Evolutionary conservation across 2,113 vertebrate species (phyloP).

Genomic region (Sprattus sprattus): DNA sequence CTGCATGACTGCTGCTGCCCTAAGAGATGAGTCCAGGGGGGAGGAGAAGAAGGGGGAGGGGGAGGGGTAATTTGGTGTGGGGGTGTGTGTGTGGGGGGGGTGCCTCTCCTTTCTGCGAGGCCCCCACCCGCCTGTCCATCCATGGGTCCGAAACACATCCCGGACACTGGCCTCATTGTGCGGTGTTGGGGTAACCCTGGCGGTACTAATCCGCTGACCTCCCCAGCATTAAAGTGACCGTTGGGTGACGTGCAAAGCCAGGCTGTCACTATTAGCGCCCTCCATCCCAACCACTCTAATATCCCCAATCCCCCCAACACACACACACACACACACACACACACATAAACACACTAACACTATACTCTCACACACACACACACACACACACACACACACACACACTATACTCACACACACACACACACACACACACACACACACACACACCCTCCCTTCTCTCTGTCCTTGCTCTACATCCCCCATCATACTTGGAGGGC

Average conservation of each 20-base stretch:
- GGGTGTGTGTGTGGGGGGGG: background rate
- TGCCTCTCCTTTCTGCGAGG: constrained; percentile 39
- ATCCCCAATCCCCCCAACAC: background rate
- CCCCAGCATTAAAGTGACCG: constrained; percentile 70
- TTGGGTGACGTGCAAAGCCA: constrained; percentile 69
- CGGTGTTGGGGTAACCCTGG: constrained; percentile 63
- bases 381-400: background rate
- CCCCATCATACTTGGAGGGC: constrained; percentile 20
- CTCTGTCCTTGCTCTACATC: background rate
- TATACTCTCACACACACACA: background rate
- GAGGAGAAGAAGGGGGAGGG: background rate
- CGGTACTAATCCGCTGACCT: constrained; percentile 72
- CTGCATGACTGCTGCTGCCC: constrained; percentile 73
- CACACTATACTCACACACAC: background rate
- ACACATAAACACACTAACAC: background rate
- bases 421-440: background rate
- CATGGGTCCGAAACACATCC: background rate
- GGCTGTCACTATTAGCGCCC: constrained; percentile 54
- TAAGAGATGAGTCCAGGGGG: constrained; percentile 54
- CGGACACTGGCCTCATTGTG: constrained; percentile 68
- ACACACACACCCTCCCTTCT: constrained; percentile 27
- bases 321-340: background rate
- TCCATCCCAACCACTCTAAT: background rate
- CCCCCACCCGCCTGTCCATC: constrained; percentile 13
- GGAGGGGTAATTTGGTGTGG: constrained; percentile 12